Evolutionary conservation across 2,888 invertebrate genomes (phyloP), one percentile per base, ranked within the genome.

Genomic region (Drymonia ruficornis): DNA sequence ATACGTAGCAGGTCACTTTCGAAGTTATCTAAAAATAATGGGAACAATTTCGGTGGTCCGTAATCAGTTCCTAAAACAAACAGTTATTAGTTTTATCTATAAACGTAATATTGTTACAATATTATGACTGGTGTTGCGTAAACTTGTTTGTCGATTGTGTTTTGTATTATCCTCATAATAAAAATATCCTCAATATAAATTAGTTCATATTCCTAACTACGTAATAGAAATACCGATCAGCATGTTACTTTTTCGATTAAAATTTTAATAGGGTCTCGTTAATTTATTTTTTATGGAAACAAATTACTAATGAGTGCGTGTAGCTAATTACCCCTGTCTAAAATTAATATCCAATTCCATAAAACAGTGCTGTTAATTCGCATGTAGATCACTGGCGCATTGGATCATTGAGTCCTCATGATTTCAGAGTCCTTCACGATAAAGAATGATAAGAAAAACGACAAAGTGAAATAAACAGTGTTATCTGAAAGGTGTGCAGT

Each of bases 381-480:
- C 76, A 76, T 76, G 70, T 81, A 76, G 78, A 81, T 80, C 76
- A 80, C 72, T 71, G 61, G 71, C 59, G 65, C 70, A 78, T 64
- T 77, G 57, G 70, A 74, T 74, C 72, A 76, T 69, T 70, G 65
- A 69, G 68, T 76, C 67, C 71, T 71, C 67, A 63, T 69, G 75
- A 84, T 84, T 78, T 77, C 81, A 84, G 80, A 73, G 80, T 76
- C 77, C 78, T 80, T 74, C 67, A 57, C 56, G 86, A 86, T 86
- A 86, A 78, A 65, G 56, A 62, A 53, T 50, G 84, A 84, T 83
- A 84, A 81, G 63, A 1, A n/a, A 51, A 76, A 70, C 56, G 61
- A 70, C 72, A 68, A 67, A 66, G 65, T 78, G 70, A 80, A 76
- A 76, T 72, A 73, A 77, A 74, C 73, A 80, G 78, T 83, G 73